Evolutionary conservation across 2,888 invertebrate genomes (phyloP).

Genomic region (Caenorhabditis sinica): DNA sequence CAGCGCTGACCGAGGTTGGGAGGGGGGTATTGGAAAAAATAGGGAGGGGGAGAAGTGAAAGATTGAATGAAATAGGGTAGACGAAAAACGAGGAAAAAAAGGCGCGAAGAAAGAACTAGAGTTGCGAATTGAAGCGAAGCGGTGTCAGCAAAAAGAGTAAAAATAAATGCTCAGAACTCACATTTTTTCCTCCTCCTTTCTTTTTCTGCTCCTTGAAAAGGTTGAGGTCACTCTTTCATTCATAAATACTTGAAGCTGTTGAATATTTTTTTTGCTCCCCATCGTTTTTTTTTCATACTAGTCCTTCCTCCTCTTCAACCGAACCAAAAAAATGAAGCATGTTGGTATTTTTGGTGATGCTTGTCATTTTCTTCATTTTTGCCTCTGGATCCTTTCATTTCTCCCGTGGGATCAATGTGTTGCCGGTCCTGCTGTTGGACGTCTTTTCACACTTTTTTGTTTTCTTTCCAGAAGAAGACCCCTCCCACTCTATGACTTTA

Average conservation of each 20-base stretch:
- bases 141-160: conserved; percentile 42
- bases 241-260: conserved; percentile 37
- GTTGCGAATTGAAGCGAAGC: conserved; percentile 40
- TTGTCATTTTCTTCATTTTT: conserved; percentile 50
- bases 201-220: conserved; percentile 33
- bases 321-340: background rate
- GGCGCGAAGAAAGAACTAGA: conserved; percentile 26
- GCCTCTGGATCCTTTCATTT: conserved; percentile 31
- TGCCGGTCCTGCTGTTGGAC: conserved; percentile 50
- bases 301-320: conserved; percentile 11
- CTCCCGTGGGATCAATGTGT: conserved; percentile 65
- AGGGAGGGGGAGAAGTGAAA: conserved; percentile 1
- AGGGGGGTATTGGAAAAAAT: conserved; percentile 5
- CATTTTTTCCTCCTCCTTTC: conserved; percentile 19
- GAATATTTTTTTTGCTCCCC: conserved; percentile 2
- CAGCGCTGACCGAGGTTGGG: conserved; percentile 27
- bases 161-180: conserved; percentile 53
- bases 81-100: conserved; percentile 5
- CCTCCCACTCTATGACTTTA: conserved; percentile 10
- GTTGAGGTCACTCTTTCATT: conserved; percentile 45
- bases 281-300: conserved; percentile 12
- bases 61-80: conserved; percentile 36
- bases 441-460: conserved; percentile 62
- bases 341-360: conserved; percentile 34
- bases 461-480: conserved; percentile 4